Conservation (phyloP, 1,140 invertebrate genomes). For the Psilanteris sp. region DNA sequence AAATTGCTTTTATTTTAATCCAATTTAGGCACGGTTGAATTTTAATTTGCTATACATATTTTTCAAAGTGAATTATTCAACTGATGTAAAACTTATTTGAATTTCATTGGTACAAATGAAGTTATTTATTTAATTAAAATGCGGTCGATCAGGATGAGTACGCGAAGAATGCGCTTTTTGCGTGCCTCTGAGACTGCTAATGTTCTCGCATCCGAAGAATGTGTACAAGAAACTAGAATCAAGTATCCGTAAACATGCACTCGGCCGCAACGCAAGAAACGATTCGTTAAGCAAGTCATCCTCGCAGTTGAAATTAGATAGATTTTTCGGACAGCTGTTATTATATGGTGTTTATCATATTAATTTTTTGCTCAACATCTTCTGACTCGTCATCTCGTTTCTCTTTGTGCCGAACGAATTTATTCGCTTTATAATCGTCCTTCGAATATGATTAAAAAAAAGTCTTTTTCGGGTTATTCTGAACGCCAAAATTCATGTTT, state of each 20-base stretch:
- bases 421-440: conserved; percentile 37
- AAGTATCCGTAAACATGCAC: conserved; percentile 16
- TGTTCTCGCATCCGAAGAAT: conserved; percentile 41
- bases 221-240: conserved; percentile 41
- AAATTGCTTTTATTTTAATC: too few species aligned
- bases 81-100: not conserved
- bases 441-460: conserved; percentile 22
- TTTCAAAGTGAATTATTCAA: too few species aligned
- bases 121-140: conserved; percentile 49
- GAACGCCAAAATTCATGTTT: too few species aligned
- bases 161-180: conserved; percentile 38
- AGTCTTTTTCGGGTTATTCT: conserved; percentile 2
- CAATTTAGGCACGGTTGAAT: too few species aligned
- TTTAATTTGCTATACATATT: too few species aligned
- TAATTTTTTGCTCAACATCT: conserved; percentile 38
- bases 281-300: conserved; percentile 52
- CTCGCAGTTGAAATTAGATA: conserved; percentile 39
- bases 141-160: conserved; percentile 8
- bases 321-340: conserved; percentile 55
- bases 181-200: conserved; percentile 18
- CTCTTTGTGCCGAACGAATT: conserved; percentile 25
- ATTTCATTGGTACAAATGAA: conserved; percentile 37
- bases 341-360: conserved; percentile 58
- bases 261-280: conserved; percentile 25
- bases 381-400: conserved; percentile 39